Evolutionary conservation across 2,888 invertebrate genomes (phyloP).

Genomic region (Falcaria lacertinaria): DNA sequence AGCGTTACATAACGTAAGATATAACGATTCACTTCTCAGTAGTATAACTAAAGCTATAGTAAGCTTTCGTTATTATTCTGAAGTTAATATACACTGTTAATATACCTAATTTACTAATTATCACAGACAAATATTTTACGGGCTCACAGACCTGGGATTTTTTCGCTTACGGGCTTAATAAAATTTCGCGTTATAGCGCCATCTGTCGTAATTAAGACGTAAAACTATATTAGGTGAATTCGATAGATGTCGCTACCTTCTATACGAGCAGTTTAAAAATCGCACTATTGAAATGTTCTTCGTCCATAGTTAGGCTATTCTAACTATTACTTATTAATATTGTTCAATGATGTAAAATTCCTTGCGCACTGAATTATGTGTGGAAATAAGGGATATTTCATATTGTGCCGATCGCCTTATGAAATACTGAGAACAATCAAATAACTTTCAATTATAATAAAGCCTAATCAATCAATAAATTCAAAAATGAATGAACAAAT

Average conservation of each 20-base stretch:
- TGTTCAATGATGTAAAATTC: slow-evolving; percentile 50
- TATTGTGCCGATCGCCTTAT: slow-evolving; percentile 51
- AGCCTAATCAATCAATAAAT: not conserved
- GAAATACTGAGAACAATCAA: slow-evolving; percentile 45
- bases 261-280: no score
- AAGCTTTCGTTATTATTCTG: no score
- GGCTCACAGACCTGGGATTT: no score
- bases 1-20: no score
- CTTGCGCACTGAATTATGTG: slow-evolving; percentile 64
- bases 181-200: slow-evolving; percentile 9
- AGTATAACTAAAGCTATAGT: no score
- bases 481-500: not conserved
- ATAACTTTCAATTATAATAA: slow-evolving; percentile 1
- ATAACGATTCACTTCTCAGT: no score
- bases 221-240: not conserved
- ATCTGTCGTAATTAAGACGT: slow-evolving; percentile 14
- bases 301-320: not conserved
- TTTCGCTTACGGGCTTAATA: no score
- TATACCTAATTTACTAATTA: no score
- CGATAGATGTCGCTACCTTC: no score
- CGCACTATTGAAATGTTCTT: slow-evolving; percentile 24
- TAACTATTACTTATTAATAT: slow-evolving; percentile 2
- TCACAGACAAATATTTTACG: no score
- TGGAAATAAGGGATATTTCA: slow-evolving; percentile 43
- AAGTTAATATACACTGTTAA: no score